Conservation (phyloP, 2,797 vertebrate genomes). For the Lateolabrax maculatus region DNA sequence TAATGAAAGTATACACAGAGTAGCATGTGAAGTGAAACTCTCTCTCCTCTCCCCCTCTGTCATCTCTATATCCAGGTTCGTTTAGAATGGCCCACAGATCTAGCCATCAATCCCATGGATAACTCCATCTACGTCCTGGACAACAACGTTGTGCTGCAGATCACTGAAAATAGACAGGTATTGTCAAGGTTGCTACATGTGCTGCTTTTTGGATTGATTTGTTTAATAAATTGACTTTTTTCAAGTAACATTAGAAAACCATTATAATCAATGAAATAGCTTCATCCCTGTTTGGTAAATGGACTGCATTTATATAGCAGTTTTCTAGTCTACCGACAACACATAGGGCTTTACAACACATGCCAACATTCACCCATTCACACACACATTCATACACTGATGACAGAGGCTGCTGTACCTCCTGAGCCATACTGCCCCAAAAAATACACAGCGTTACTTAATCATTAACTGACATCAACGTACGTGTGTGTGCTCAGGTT, state of each 20-base stretch:
- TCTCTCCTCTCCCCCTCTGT: background rate
- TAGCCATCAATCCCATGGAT: conserved; percentile 99
- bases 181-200: background rate
- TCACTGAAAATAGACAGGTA: conserved; percentile 94
- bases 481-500: conserved; percentile 81
- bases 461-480: background rate
- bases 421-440: no score
- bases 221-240: background rate
- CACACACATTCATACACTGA: no score
- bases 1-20: background rate
- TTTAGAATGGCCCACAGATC: conserved; percentile 97
- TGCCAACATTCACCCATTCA: no score
- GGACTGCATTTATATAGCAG: no score
- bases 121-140: conserved; percentile 99
- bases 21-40: background rate
- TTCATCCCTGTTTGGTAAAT: background rate
- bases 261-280: background rate
- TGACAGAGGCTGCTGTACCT: no score
- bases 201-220: background rate
- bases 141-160: conserved; percentile 98
- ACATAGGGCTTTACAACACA: no score
- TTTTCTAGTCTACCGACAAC: no score
- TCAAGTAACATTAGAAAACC: background rate
- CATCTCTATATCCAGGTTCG: conserved; percentile 87
- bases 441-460: background rate